A percentile compares a stretch with the other conserved stretches of the same genome.
phyloP scores from a whole-genome alignment of 2,797 vertebrate species.

The Crypturellus tataupa region DNA sequence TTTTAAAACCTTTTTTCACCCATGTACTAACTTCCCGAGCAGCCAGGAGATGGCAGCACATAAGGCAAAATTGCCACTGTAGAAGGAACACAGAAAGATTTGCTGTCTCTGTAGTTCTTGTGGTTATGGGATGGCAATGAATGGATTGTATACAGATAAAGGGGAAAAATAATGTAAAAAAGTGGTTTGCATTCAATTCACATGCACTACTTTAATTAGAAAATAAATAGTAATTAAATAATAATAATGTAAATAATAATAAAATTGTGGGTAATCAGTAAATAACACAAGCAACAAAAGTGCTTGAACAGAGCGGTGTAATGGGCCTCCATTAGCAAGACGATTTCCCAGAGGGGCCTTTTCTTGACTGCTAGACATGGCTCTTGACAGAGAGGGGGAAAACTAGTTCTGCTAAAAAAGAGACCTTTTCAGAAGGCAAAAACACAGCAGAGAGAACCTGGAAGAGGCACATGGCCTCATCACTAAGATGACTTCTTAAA shows the following conservation, averaged over 20 bases:
- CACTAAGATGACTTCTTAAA: no score
- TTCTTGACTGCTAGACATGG: not conserved
- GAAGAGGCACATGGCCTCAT: not conserved
- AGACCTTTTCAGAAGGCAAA: not conserved
- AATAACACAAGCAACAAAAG: not conserved
- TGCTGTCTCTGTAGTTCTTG: not conserved
- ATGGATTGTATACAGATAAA: not conserved
- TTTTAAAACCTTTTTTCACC: not conserved
- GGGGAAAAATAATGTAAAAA: not conserved
- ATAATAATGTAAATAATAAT: not conserved
- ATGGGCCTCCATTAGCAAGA: not conserved
- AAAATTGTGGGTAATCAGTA: not conserved
- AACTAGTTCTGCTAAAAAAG: not conserved
- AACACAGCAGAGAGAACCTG: not conserved
- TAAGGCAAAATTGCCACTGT: not conserved
- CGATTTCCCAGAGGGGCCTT: not conserved
- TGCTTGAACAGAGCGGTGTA: not conserved
- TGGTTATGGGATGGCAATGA: not conserved
- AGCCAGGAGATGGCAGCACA: slow-evolving; percentile 66
- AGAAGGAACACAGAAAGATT: not conserved
- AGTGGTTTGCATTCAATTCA: not conserved
- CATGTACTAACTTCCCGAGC: not conserved
- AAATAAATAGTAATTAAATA: not conserved
- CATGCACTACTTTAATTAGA: not conserved
- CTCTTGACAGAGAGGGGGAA: not conserved